Evolutionary conservation across 2,888 invertebrate species (phyloP).

Genomic region (Pammene aurita): DNA sequence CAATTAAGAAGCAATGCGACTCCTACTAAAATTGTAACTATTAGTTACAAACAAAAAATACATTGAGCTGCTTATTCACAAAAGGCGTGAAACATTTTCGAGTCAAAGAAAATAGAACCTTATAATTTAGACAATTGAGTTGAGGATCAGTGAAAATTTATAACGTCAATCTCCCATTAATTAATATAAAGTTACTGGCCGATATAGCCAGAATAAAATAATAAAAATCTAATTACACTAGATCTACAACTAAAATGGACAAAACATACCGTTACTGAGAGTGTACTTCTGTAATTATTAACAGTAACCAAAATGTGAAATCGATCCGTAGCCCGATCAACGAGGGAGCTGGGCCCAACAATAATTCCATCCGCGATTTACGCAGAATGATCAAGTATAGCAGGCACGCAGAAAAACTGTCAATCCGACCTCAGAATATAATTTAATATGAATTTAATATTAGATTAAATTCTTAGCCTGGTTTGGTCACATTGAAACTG

Average conservation of each 20-base stretch:
- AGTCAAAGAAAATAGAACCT: constrained; percentile 38
- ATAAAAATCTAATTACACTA: constrained; percentile 69
- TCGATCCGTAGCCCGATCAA: constrained; percentile 50
- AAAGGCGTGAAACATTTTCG: constrained; percentile 29
- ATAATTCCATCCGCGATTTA: constrained; percentile 21
- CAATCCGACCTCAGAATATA: not conserved
- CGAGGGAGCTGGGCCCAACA: constrained; percentile 24
- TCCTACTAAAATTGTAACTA: constrained; percentile 8
- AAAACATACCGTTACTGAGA: constrained; percentile 66
- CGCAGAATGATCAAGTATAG: constrained; percentile 27
- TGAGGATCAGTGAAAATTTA: constrained; percentile 32
- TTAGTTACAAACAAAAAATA: constrained; percentile 32
- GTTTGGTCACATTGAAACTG: not conserved
- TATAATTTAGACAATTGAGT: constrained; percentile 40
- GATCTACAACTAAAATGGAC: constrained; percentile 76
- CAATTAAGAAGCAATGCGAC: constrained; percentile 4
- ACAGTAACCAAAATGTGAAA: constrained; percentile 68
- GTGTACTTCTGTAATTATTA: constrained; percentile 71
- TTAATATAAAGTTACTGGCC: constrained; percentile 63
- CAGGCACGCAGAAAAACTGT: constrained; percentile 13
- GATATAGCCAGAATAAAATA: constrained; percentile 64
- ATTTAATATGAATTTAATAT: constrained; percentile 8
- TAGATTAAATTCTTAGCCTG: not conserved
- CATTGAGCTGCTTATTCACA: constrained; percentile 34
- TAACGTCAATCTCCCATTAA: constrained; percentile 35